Evolutionary conservation across 92 coral and sea anemone species (phyloP), one percentile per base, ranked within the genome.

Genomic region (Heliopora coerulea): DNA sequence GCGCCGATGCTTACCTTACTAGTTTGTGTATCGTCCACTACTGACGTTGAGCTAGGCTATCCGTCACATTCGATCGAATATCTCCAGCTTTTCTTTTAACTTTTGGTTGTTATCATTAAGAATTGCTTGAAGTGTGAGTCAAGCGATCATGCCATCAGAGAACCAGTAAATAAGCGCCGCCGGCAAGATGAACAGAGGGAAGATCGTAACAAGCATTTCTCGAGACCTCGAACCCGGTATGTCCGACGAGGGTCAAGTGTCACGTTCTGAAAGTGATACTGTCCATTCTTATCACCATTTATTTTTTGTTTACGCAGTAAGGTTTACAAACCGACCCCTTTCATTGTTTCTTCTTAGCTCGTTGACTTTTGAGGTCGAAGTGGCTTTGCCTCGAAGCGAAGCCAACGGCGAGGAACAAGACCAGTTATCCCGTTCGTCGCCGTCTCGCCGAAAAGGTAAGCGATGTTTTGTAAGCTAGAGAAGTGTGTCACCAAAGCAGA

Each of bases 201-300:
- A 2, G 63, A 34, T 48, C 11, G 19, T 24, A 30, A 34, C 17
- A 54, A 19, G 29, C 29, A 11, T 9, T 44, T 15, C 24, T 70
- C 77, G 39, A 67, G 58, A n/a, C 77, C 77, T 6, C 52, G 64
- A 70, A 70, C 77, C 6, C 62, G 77, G 77, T 70, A 11, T 14
- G 49, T 70, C 52, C 14, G n/a, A 46, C n/a, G 11, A 46, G n/a
- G 33, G 23, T 13, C 24, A 14, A 2, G 0, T 44, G 15, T 67
- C 7, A 20, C 13, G 32, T 17, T 25, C 18, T 44, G 21, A 33
- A 48, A 31, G 14, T 33, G 15, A 0, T 49, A 28, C 49, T 4
- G 5, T 32, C 54, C 44, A 0, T 33, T 13, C 5, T 50, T 3
- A 15, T 17, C 15, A 29, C 7, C 21, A 8, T 64, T 65, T 65